A percentile compares a stretch with the other conserved stretches of the same genome.
Conservation (phyloP, 1,140 invertebrate genomes). For the Pteromalus puparum region DNA sequence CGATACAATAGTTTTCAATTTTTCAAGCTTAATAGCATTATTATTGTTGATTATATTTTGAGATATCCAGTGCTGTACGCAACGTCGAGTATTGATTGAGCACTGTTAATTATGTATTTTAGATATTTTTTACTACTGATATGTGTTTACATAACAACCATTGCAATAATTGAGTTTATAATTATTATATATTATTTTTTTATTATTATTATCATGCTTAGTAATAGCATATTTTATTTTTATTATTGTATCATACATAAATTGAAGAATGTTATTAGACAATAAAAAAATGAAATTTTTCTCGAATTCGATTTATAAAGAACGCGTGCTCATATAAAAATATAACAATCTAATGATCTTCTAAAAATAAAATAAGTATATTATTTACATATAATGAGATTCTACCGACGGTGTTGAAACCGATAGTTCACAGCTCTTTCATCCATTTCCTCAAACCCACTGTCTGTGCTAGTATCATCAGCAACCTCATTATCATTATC, state of each 20-base stretch:
- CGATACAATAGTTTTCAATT: background rate
- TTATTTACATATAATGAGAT: no score
- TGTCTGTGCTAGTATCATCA: no score
- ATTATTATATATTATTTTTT: constrained; percentile 21
- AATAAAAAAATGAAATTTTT: constrained; percentile 13
- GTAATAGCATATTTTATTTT: constrained; percentile 35
- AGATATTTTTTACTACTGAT: constrained; percentile 13
- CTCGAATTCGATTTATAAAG: background rate
- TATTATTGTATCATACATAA: constrained; percentile 34
- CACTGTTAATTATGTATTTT: background rate
- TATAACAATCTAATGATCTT: no score
- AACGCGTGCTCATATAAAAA: no score
- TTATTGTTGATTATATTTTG: constrained; percentile 19
- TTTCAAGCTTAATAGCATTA: constrained; percentile 3
- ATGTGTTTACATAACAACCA: background rate
- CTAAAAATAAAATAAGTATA: no score
- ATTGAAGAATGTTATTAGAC: constrained; percentile 31
- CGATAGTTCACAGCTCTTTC: no score
- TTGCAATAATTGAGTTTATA: constrained; percentile 30
- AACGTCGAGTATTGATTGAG: constrained; percentile 1
- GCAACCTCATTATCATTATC: no score
- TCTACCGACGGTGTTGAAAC: no score
- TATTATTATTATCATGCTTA: constrained; percentile 31
- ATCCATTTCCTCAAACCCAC: no score
- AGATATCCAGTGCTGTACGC: constrained; percentile 1